These are phyloP conservation scores for Sminthurides bifidus DNA, from an alignment of 1,140 invertebrate species.

Conservation along the genomic window DNA sequence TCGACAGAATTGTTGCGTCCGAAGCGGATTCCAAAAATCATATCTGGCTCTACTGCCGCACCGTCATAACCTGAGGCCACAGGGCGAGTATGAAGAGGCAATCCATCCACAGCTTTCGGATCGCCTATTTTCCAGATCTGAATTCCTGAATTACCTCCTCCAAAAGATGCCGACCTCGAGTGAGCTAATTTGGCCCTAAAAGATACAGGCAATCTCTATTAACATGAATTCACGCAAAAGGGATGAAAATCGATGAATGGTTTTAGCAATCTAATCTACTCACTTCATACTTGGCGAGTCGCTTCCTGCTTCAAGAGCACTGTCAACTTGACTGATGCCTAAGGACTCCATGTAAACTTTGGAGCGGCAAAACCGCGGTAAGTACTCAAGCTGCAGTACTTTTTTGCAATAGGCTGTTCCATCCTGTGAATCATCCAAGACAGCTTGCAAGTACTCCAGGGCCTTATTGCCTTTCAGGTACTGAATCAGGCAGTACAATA, in stretches of 20 bases:
- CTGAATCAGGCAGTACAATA: conserved; percentile 29
- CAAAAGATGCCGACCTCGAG: conserved; percentile 18
- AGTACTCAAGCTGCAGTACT: conserved; percentile 23
- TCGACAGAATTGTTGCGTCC: not conserved
- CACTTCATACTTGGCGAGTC: conserved; percentile 1
- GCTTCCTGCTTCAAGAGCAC: conserved; percentile 18
- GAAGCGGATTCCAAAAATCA: not conserved
- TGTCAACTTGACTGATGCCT: conserved; percentile 24
- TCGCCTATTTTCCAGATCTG: conserved; percentile 19
- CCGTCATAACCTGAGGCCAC: not conserved
- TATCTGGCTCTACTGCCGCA: not conserved
- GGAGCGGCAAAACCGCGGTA: conserved; percentile 25
- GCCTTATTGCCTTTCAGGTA: conserved; percentile 24
- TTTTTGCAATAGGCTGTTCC: conserved; percentile 18
- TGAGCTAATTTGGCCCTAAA: conserved; percentile 3
- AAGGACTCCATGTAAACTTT: conserved; percentile 21
- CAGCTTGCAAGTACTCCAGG: conserved; percentile 28
- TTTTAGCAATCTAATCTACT: not conserved
- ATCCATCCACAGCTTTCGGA: conserved; percentile 24
- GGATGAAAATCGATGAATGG: not conserved
- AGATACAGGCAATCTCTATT: not conserved
- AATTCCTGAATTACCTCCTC: conserved; percentile 5
- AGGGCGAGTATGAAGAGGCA: conserved; percentile 14
- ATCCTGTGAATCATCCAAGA: conserved; percentile 26
- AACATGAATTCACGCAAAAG: conserved; percentile 3